A percentile compares a stretch with the other conserved stretches of the same genome.
phyloP scores from a whole-genome alignment of 1,140 invertebrate genomes.

The Drosophila takahashii region DNA sequence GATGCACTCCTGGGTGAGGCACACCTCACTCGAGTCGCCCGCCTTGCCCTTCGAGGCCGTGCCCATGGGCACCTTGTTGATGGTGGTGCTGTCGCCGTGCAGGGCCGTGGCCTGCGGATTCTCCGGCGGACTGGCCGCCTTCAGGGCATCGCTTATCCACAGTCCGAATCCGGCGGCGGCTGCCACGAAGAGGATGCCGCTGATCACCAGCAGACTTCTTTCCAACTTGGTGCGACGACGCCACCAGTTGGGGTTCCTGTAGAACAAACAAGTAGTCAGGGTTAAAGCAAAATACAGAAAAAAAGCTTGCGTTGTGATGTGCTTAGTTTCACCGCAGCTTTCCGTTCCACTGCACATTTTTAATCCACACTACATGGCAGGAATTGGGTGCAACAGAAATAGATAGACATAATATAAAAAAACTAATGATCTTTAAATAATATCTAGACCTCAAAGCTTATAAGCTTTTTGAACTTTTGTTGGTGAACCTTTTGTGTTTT shows the following conservation, averaged over 20 bases:
- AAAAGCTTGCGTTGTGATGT: neutral
- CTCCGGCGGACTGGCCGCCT: conserved; percentile 1
- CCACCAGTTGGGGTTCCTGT: conserved; percentile 95
- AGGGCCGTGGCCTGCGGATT: conserved; percentile 65
- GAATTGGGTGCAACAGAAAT: neutral
- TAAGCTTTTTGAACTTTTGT: too few species aligned
- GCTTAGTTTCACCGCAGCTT: neutral
- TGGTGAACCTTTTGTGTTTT: too few species aligned
- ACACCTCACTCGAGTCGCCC: conserved; percentile 84
- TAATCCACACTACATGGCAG: neutral
- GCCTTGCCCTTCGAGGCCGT: conserved; percentile 33
- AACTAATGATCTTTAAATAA: too few species aligned
- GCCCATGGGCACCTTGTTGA: conserved; percentile 54
- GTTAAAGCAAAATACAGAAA: neutral
- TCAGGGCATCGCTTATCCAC: conserved; percentile 86
- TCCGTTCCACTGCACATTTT: neutral
- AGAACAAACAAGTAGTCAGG: neutral
- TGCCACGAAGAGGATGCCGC: conserved; percentile 87
- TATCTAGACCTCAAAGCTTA: too few species aligned
- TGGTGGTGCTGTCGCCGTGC: conserved; percentile 45
- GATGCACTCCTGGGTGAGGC: conserved; percentile 88
- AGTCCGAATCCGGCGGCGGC: conserved; percentile 88
- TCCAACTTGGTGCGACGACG: conserved; percentile 91
- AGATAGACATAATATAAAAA: neutral
- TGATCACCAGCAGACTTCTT: conserved; percentile 89